phyloP scores from a whole-genome alignment of 2,888 invertebrate genomes.

The Nipponacmea schrenckii region DNA sequence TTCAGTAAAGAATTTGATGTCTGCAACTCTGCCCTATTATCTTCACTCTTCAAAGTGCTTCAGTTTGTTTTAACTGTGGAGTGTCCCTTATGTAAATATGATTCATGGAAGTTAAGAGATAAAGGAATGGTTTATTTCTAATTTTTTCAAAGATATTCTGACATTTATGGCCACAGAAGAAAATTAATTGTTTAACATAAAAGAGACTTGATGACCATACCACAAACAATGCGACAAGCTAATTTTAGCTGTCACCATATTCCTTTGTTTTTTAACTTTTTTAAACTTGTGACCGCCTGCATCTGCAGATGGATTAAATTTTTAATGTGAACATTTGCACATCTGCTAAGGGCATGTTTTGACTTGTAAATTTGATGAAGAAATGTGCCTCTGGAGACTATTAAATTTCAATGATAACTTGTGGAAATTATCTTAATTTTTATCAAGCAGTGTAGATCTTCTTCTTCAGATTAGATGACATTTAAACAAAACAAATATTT shows the following conservation, averaged over 20 bases:
- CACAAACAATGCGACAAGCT: conserved; percentile 5
- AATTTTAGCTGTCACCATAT: background rate
- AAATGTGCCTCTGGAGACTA: too few relatives aligned
- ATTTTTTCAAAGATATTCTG: background rate
- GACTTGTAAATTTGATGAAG: background rate
- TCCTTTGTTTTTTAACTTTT: background rate
- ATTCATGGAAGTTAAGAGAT: conserved; percentile 4
- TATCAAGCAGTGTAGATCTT: too few relatives aligned
- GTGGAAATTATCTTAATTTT: too few relatives aligned
- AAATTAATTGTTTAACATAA: conserved; percentile 5
- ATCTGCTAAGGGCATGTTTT: background rate
- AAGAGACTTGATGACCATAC: conserved; percentile 6
- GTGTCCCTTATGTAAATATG: conserved; percentile 5
- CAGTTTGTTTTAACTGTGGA: background rate
- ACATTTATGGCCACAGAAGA: background rate
- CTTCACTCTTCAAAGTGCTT: too few relatives aligned
- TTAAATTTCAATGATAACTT: too few relatives aligned
- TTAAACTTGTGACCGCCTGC: background rate
- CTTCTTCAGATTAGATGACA: too few relatives aligned
- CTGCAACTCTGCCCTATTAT: too few relatives aligned
- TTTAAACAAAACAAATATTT: too few relatives aligned
- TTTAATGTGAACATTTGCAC: conserved; percentile 8
- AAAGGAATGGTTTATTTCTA: conserved; percentile 5
- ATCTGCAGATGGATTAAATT: background rate
- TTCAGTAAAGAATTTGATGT: too few relatives aligned